Conservation (phyloP, 2,797 vertebrate species). For the Phrynocephalus forsythii region DNA sequence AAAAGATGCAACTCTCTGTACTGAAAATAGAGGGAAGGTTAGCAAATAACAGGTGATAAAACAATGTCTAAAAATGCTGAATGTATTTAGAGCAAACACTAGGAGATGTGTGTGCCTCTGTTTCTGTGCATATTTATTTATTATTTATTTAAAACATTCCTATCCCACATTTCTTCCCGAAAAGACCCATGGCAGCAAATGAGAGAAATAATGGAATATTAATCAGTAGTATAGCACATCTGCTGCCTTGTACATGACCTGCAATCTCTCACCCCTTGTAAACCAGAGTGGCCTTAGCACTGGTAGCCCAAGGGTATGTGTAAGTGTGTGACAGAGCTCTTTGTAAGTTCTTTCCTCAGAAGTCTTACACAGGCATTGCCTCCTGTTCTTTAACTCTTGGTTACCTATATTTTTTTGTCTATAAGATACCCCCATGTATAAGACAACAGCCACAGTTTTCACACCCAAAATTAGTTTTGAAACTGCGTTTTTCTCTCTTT, state of each 20-base stretch:
- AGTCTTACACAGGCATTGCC: not conserved
- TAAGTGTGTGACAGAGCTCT: not conserved
- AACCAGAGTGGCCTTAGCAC: not conserved
- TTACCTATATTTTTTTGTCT: not conserved
- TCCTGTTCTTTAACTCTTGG: not conserved
- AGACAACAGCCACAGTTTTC: no score
- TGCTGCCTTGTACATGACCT: not conserved
- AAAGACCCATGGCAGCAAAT: no score
- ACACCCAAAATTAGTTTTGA: no score
- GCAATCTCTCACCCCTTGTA: not conserved
- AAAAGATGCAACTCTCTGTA: not conserved
- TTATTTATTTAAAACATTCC: no score
- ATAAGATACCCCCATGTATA: no score
- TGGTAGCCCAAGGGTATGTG: not conserved
- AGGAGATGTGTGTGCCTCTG: accelerated
- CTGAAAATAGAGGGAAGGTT: not conserved
- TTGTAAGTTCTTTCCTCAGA: not conserved
- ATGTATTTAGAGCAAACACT: not conserved
- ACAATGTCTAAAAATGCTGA: not conserved
- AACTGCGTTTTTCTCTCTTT: no score
- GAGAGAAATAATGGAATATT: not conserved
- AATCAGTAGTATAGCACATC: not conserved
- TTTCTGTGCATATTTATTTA: no score
- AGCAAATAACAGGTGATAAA: not conserved
- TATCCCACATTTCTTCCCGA: no score